A percentile compares a stretch with the other conserved stretches of the same genome.
These are phyloP conservation scores for Pollenia angustigena DNA, from an alignment of 2,888 invertebrate species.

Conservation along the genomic window DNA sequence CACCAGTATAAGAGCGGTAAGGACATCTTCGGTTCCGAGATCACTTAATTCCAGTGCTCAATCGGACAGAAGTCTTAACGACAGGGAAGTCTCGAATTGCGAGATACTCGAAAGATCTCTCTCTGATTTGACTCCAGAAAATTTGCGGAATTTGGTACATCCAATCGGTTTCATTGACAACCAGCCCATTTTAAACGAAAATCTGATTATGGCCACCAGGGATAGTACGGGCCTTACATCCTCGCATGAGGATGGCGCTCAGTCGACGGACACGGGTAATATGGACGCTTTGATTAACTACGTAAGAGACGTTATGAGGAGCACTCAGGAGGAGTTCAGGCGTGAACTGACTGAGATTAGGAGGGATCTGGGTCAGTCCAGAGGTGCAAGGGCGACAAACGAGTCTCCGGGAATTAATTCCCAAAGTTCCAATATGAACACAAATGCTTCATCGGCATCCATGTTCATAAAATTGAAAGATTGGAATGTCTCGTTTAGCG, in stretches of 20 bases:
- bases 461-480: too few relatives aligned
- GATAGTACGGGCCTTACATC: neutral
- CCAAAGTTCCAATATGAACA: too few relatives aligned
- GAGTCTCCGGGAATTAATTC: too few relatives aligned
- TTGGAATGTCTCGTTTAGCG: too few relatives aligned
- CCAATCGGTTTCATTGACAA: too few relatives aligned
- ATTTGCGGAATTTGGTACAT: too few relatives aligned
- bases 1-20: neutral
- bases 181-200: too few relatives aligned
- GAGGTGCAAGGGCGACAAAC: neutral
- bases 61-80: neutral
- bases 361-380: neutral
- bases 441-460: too few relatives aligned
- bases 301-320: neutral
- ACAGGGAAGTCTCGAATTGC: too few relatives aligned
- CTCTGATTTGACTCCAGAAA: too few relatives aligned
- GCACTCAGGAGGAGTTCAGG: conserved; percentile 8
- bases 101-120: too few relatives aligned
- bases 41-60: neutral
- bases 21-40: neutral
- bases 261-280: neutral
- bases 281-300: neutral
- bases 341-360: neutral
- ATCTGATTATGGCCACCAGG: neutral
- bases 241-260: neutral